Conservation (phyloP, 2,113 vertebrate genomes). For the Pogonocichla stellata region DNA sequence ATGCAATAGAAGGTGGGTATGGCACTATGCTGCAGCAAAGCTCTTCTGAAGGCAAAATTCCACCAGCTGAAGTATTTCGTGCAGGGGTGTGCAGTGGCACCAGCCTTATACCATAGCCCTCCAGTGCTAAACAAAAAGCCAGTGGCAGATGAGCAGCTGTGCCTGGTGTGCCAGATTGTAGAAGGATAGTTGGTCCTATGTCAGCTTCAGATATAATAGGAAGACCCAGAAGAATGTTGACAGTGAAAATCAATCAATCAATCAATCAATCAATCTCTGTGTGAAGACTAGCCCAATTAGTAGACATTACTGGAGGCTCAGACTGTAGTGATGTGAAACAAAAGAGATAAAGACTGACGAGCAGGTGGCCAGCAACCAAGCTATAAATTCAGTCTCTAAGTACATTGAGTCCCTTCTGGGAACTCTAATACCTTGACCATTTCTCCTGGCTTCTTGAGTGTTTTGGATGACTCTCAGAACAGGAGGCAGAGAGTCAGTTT, state of each 20-base stretch:
- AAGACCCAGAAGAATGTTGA: background rate
- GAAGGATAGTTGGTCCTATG: background rate
- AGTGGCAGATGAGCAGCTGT: background rate
- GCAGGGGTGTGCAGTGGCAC: background rate
- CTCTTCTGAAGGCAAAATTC: background rate
- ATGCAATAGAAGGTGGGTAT: background rate
- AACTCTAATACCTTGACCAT: background rate
- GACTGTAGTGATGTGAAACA: background rate
- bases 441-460: background rate
- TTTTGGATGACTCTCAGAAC: background rate
- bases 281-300: background rate
- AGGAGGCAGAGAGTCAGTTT: background rate
- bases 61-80: background rate
- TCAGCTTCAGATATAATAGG: background rate
- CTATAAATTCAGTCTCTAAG: background rate
- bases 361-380: background rate
- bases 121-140: background rate
- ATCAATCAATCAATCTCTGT: background rate
- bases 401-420: background rate
- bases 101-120: background rate
- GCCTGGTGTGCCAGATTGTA: rapidly evolving
- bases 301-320: background rate
- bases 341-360: background rate
- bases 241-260: background rate
- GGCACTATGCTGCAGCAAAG: background rate